Conservation (phyloP, 2,797 vertebrate genomes). For the Malacoctenus gilli region DNA sequence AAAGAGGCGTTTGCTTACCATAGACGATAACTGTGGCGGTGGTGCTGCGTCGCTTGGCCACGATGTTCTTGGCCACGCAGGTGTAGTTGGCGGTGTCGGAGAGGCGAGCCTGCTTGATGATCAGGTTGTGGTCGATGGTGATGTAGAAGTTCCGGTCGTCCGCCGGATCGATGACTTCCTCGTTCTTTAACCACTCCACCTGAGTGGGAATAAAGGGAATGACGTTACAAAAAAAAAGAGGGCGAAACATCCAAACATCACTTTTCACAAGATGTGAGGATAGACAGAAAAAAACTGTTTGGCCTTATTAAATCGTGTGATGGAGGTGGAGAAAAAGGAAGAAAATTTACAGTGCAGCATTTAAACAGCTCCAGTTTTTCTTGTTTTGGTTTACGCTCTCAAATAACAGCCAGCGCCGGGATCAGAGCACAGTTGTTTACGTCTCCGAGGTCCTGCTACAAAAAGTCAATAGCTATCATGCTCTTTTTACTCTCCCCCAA, state of each 20-base stretch:
- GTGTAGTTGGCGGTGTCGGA: conserved; percentile 98
- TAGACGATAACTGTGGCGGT: conserved; percentile 97
- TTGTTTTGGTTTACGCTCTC: conserved; percentile 45
- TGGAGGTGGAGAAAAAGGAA: too few relatives aligned
- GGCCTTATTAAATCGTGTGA: conserved; percentile 47
- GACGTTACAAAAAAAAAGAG: conserved; percentile 1
- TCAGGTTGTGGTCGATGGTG: conserved; percentile 98
- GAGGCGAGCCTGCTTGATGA: conserved; percentile 98
- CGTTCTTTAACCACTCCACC: conserved; percentile 99
- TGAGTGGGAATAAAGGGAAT: conserved; percentile 47
- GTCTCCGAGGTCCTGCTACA: conserved; percentile 65
- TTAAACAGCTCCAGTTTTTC: conserved; percentile 46
- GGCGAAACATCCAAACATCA: not conserved
- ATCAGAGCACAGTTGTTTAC: conserved; percentile 60
- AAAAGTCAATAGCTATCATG: conserved; percentile 76
- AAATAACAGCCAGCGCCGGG: conserved; percentile 44
- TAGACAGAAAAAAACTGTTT: conserved; percentile 17
- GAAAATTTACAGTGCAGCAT: conserved; percentile 41
- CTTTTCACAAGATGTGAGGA: not conserved
- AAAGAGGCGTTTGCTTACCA: too few relatives aligned
- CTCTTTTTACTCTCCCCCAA: conserved; percentile 63
- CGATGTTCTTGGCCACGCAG: conserved; percentile 97
- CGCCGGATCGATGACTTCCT: conserved; percentile 94
- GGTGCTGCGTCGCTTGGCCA: conserved; percentile 95
- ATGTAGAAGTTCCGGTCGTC: conserved; percentile 98